Evolutionary conservation across 2,113 vertebrate species (phyloP).

Genomic region (Suricata suricatta): DNA sequence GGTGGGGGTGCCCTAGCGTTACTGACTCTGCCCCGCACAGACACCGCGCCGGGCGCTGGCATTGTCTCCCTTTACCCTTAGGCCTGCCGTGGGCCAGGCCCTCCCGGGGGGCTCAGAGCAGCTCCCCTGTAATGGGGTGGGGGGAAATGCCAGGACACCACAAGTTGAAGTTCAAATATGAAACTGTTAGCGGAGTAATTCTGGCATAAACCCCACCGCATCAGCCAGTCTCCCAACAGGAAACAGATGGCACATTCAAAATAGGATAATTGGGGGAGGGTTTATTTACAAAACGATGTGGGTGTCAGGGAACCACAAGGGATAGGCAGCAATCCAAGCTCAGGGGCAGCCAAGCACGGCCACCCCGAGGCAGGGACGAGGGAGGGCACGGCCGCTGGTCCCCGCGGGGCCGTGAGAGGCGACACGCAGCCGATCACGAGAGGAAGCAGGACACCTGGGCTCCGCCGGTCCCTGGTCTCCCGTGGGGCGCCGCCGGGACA

Average conservation of each 20-base stretch:
- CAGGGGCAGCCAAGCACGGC: background rate
- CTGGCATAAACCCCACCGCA: background rate
- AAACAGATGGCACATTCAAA: constrained; percentile 39
- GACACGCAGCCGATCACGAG: background rate
- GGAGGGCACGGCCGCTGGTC: background rate
- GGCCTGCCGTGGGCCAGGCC: background rate
- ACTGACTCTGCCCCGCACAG: background rate
- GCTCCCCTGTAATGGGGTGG: background rate
- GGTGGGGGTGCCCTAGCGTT: background rate
- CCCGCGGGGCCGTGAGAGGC: background rate
- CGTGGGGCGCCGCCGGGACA: background rate
- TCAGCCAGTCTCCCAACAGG: constrained; percentile 26
- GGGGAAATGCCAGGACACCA: background rate
- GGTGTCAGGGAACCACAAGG: background rate
- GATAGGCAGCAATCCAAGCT: background rate
- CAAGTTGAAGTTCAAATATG: background rate
- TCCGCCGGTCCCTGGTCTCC: background rate
- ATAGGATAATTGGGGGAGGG: background rate
- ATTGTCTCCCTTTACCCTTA: background rate
- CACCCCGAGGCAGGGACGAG: background rate
- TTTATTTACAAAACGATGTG: constrained; percentile 27
- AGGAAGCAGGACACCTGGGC: background rate
- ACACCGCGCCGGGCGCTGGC: background rate
- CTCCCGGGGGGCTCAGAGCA: background rate
- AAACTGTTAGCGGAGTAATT: background rate